Base-by-base conservation (phyloP, 2,888 invertebrate genomes). In the Pachymerium ferrugineum region DNA sequence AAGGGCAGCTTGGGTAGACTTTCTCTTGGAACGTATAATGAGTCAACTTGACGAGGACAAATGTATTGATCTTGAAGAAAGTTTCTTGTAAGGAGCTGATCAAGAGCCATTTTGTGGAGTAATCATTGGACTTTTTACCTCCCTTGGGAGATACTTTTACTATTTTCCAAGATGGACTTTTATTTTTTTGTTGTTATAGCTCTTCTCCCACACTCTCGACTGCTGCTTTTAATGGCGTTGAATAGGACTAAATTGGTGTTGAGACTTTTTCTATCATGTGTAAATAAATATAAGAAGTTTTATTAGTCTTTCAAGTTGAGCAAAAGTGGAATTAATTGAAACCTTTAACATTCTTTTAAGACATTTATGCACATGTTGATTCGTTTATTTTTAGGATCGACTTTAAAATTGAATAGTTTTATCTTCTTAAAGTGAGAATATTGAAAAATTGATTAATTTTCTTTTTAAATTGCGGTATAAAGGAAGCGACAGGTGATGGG, bases 71-170 rank as follows among this genome's bases (percentile, higher is more conserved):
- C 54, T 54, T 22, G 54, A 25, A n/a, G 25, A 54, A 54, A 25
- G 22, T 54, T 54, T 25, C 25, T 47, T 16, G 25, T 54, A 22
- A 54, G 54, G 28, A 54, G 54, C 28, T 54, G 54, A 54, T 54
- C 54, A 54, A 54, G 54, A 54, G 54, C 54, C 54, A 54, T 54
- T 54, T 54, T 54, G 54, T 25, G 54, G 54, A 12, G 47, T 54
- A 54, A 54, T 54, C 54, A 54, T 54, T 2, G 54, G 54, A 54
- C 54, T 14, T 28, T n/a, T 16, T 54, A 25, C 28, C 28, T 54
- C 25, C 54, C 25, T 25, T 25, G 54, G 12, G 54, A 54, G 5
- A 8, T 14, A 25, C 22, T 54, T 47, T 54, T 54, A 54, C 28
- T 54, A 54, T 54, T 54, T 54, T 25, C 22, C 22, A 5, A 25